These are phyloP conservation scores for Eulemur macaco DNA, from an alignment of 2,113 vertebrate genomes.

Conservation along the genomic window DNA sequence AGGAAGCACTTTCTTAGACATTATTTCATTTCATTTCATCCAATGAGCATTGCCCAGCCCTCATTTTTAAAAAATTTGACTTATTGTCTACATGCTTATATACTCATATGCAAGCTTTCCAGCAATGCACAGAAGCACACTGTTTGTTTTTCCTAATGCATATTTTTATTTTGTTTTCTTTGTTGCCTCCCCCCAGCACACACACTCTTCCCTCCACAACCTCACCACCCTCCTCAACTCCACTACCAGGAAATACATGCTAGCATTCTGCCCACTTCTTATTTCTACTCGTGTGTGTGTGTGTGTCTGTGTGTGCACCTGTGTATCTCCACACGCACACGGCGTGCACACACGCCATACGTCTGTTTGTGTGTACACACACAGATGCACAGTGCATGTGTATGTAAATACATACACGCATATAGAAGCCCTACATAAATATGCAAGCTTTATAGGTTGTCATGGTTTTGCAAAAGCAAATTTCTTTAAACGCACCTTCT, in stretches of 20 bases:
- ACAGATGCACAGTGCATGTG: rapidly evolving
- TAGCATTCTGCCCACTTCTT: rapidly evolving
- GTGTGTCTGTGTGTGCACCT: too few species aligned
- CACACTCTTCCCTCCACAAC: too few species aligned
- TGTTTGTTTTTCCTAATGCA: rapidly evolving
- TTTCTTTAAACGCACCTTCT: background rate
- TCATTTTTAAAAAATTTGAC: background rate
- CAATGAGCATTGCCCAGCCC: too few species aligned
- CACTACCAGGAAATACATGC: rapidly evolving
- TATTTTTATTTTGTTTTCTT: background rate
- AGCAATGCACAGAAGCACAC: background rate
- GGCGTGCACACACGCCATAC: rapidly evolving
- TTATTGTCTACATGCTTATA: background rate
- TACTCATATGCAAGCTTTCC: rapidly evolving
- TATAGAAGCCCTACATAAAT: rapidly evolving
- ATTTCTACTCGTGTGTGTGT: background rate
- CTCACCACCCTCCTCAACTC: background rate
- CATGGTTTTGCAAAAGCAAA: rapidly evolving
- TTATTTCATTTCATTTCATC: background rate
- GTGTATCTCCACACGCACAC: rapidly evolving
- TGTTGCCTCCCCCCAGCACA: rapidly evolving
- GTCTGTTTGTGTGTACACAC: rapidly evolving
- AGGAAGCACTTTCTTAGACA: background rate
- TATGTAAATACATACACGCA: rapidly evolving
- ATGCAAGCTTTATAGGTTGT: rapidly evolving